Evolutionary conservation across 2,797 vertebrate species (phyloP), one percentile per base, ranked within the genome.

Genomic region (Eremophila alpestris): DNA sequence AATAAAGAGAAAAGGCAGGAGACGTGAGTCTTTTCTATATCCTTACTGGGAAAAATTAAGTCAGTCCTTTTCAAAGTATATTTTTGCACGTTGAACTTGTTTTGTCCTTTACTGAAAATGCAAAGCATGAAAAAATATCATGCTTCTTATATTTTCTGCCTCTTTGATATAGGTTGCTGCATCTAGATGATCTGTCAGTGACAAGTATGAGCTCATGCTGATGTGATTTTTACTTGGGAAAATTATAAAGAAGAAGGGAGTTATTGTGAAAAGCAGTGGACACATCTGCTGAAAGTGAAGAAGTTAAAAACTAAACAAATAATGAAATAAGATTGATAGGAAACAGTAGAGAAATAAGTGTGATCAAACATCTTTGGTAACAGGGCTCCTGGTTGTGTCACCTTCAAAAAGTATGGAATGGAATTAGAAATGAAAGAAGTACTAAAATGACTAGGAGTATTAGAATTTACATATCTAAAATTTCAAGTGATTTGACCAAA

Each of bases 51-150:
- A 94, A 91, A 52, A 76, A 84, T 46, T 21, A 40, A 0, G 1
- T 30, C 7, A 59, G 21, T 40, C 49, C 7, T 62, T 94, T 63
- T 69, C 10, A 16, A 83, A 94, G 63, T 48, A 77, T 12, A 55
- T 74, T 95, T 84, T 86, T 92, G n/a, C 43, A 54, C 51, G 24
- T 0, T 34, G 16, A 82, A 95, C 52, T 81, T 91, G 30, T 88
- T 95, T 94, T 91, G 65, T 89, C 86, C 67, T 97, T 97, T 89
- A 52, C 55, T 77, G 90, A 94, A 70, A 59, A 74, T 38, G 13
- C 23, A 32, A n/a, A 16, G 9, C 19, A 19, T 67, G 56, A 94
- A 95, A 97, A 88, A 95, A 89, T 59, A 73, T 84, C 64, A 81
- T 64, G 7, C 24, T 65, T 43, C 51, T 89, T 70, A 2, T 85